These are phyloP conservation scores for Aleiodes testaceus DNA, from an alignment of 2,888 invertebrate species.

Conservation along the genomic window DNA sequence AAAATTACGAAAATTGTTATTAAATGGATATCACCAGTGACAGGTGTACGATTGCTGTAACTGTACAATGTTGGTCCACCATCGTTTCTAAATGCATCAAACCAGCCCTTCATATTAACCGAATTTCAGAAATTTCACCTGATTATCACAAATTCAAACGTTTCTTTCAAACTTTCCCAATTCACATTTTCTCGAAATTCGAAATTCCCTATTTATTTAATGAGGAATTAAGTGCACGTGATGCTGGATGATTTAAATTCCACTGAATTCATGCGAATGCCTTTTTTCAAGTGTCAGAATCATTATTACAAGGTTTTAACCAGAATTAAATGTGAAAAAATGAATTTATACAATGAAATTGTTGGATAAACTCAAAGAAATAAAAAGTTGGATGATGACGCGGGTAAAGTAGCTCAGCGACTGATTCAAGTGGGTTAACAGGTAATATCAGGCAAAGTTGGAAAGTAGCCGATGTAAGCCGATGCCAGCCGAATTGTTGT, in stretches of 20 bases:
- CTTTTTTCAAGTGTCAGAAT: constrained; percentile 2
- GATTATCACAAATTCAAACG: not conserved
- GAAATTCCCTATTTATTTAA: constrained; percentile 4
- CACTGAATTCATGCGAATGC: not conserved
- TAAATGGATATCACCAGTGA: constrained; percentile 92
- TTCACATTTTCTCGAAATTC: constrained; percentile 10
- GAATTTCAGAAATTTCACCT: constrained; percentile 28
- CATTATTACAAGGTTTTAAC: not conserved
- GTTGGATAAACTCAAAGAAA: not conserved
- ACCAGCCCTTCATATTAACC: constrained; percentile 92
- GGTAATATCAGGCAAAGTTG: constrained; percentile 58
- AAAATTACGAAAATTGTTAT: constrained; percentile 91
- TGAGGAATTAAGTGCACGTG: not conserved
- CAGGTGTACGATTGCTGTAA: constrained; percentile 95
- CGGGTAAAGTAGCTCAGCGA: constrained; percentile 60
- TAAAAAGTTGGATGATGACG: constrained; percentile 10
- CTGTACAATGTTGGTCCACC: constrained; percentile 97
- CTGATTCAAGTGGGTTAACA: constrained; percentile 71
- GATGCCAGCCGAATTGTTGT: constrained; percentile 20
- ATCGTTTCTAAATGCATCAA: constrained; percentile 96
- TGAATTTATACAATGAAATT: not conserved
- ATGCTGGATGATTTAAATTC: no score
- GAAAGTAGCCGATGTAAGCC: constrained; percentile 58
- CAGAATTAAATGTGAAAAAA: not conserved
- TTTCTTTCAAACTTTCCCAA: constrained; percentile 6